Conservation (phyloP, 37 sponge, comb jelly and placozoan species). For the Dysidea cf. avara region DNA sequence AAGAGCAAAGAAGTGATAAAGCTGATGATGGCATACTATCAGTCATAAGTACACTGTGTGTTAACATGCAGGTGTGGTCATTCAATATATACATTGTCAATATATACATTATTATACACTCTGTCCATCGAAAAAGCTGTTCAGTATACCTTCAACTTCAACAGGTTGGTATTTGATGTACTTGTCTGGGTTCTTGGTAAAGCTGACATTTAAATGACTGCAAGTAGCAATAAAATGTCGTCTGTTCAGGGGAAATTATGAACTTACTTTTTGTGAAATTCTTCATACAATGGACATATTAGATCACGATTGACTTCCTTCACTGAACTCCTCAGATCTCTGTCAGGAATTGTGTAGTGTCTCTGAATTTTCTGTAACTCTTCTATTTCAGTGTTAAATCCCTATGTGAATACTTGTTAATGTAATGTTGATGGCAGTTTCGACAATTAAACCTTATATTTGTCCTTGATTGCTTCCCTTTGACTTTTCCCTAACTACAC, state of each 20-base stretch:
- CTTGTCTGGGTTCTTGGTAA: slow-evolving; percentile 92
- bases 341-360: slow-evolving; percentile 85
- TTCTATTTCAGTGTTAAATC: slow-evolving; percentile 88
- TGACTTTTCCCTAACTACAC: slow-evolving; percentile 56
- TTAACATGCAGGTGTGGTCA: no score
- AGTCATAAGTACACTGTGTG: no score
- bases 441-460: slow-evolving; percentile 66
- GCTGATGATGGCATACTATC: no score
- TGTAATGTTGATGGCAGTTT: no score
- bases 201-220: slow-evolving; percentile 58
- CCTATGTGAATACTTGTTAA: slow-evolving; percentile 44
- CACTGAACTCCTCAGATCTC: slow-evolving; percentile 46
- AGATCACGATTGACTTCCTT: slow-evolving; percentile 59
- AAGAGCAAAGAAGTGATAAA: no score
- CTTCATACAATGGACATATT: slow-evolving; percentile 55
- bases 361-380: slow-evolving; percentile 73
- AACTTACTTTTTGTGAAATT: slow-evolving; percentile 64
- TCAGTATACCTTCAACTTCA: slow-evolving; percentile 47
- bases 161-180: slow-evolving; percentile 83
- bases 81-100: no score
- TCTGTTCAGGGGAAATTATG: neutral
- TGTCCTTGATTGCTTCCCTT: slow-evolving; percentile 79
- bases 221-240: neutral
- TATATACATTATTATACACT: slow-evolving; percentile 30
- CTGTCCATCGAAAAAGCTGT: slow-evolving; percentile 81